Base-by-base conservation (phyloP, 1,140 invertebrate genomes). In the Odontomachus brunneus region DNA sequence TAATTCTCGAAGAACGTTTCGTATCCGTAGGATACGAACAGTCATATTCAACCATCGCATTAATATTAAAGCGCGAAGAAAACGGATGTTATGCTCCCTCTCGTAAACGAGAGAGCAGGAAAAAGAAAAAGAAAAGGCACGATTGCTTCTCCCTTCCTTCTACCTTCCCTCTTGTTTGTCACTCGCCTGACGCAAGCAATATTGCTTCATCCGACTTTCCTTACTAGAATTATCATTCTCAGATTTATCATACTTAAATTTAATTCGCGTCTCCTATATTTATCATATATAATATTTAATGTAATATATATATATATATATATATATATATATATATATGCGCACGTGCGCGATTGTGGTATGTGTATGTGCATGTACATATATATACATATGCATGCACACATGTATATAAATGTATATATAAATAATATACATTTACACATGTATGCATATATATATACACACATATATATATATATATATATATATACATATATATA, bases 251-350 rank as follows among this genome's bases (percentile, higher is more conserved):
- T 63, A 81, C 75, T 78, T 83, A 76, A 76, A 48, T 75, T 44
- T 83, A 83, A 26, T 69, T 59, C 29, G 49, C 44, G 26, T 44
- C 57, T 72, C 76, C 74, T 24, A 72, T 75, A 74, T 81, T 12
- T 60, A 63, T 80, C 55, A 29, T 72, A 76, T 84, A 81, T 86
- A 55, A 33, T 82, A 75, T 88, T 83, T 87, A 75, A 82, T 89
- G 80, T 90, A 89, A 84, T 86, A 80, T 84, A 75, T 83, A 67
- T 72, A 66, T 72, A 59, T 51, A 71, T 51, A 65, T 84, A 85
- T 83, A 74, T 69, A 83, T n/a, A n/a, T n/a, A n/a, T n/a, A n/a
- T n/a, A n/a, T n/a, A n/a, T n/a, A n/a, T n/a, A n/a, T n/a, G n/a
- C n/a, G n/a, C n/a, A n/a, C 51, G 24, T 33, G 4, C 49, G 17